phyloP scores from a whole-genome alignment of 2,888 invertebrate genomes.

The Brachycybe producta region DNA sequence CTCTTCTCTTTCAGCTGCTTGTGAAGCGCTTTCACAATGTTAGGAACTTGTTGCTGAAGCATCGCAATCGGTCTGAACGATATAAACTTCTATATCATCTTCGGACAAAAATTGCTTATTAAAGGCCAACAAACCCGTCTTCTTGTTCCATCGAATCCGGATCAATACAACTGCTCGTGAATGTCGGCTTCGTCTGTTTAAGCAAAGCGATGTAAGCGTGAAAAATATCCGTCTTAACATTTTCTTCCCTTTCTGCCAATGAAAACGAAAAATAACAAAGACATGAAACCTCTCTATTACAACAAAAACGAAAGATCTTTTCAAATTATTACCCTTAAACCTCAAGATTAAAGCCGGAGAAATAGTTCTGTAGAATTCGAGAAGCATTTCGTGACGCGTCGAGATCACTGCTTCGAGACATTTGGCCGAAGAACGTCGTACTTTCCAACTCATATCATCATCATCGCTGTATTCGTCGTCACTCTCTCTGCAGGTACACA shows the following conservation, averaged over 20 bases:
- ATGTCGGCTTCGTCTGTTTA: slow-evolving; percentile 68
- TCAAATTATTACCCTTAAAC: slow-evolving; percentile 58
- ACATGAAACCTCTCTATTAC: slow-evolving; percentile 16
- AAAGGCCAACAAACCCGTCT: slow-evolving; percentile 28
- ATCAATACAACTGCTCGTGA: slow-evolving; percentile 28
- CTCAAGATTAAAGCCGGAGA: slow-evolving; percentile 83
- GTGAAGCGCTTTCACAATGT: slow-evolving; percentile 76
- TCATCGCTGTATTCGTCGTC: slow-evolving; percentile 97
- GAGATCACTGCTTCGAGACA: slow-evolving; percentile 90
- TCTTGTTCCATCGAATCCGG: slow-evolving; percentile 37
- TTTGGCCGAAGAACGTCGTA: slow-evolving; percentile 87
- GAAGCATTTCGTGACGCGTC: slow-evolving; percentile 77
- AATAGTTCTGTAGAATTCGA: slow-evolving; percentile 74
- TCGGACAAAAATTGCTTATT: not conserved
- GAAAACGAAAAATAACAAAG: not conserved
- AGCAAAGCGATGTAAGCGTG: slow-evolving; percentile 88
- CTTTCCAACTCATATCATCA: slow-evolving; percentile 99
- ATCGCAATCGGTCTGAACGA: slow-evolving; percentile 31
- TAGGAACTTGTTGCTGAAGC: slow-evolving; percentile 46
- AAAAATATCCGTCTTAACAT: slow-evolving; percentile 95
- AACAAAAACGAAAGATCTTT: not conserved
- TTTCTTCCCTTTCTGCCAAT: slow-evolving; percentile 80
- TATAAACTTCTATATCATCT: slow-evolving; percentile 10
- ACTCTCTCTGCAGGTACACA: slow-evolving; percentile 34
- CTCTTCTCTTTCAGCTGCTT: slow-evolving; percentile 73